These are phyloP conservation scores for Ranitomeya variabilis DNA, from an alignment of 2,113 vertebrate species.

Conservation along the genomic window DNA sequence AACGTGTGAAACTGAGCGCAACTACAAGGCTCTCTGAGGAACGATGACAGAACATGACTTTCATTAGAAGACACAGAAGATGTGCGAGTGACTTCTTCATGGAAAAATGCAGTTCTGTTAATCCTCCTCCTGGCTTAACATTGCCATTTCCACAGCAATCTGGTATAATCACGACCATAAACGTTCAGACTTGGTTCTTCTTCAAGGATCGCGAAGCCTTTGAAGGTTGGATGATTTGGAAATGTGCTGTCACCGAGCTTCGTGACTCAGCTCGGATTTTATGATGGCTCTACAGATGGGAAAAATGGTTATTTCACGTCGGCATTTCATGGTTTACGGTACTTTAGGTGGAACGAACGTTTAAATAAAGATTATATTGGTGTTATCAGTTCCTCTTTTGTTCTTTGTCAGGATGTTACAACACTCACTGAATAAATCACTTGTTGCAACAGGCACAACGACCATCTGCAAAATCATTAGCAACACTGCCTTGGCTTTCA, in stretches of 20 bases:
- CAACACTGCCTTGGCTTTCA: too few relatives aligned
- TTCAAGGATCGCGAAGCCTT: neutral
- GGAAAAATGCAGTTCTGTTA: conserved; percentile 17
- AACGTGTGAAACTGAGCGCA: conserved; percentile 11
- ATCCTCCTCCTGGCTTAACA: neutral
- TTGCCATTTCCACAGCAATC: neutral
- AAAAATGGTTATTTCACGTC: neutral
- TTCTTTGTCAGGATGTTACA: neutral
- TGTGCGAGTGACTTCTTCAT: conserved; percentile 16
- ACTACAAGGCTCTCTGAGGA: conserved; percentile 20
- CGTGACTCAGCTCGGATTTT: neutral
- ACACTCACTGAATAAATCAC: neutral
- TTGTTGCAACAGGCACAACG: neutral
- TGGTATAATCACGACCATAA: neutral
- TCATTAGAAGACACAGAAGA: neutral
- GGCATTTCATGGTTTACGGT: conserved; percentile 2
- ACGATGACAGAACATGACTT: conserved; percentile 40
- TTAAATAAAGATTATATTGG: neutral
- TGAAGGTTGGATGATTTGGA: neutral
- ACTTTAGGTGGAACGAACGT: neutral
- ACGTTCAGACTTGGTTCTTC: neutral
- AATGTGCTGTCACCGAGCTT: neutral
- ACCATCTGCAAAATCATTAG: too few relatives aligned
- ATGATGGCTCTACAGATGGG: conserved; percentile 1
- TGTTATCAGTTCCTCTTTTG: neutral